phyloP scores from a whole-genome alignment of 92 coral and sea anemone genomes.

The Epizoanthus scotinus region DNA sequence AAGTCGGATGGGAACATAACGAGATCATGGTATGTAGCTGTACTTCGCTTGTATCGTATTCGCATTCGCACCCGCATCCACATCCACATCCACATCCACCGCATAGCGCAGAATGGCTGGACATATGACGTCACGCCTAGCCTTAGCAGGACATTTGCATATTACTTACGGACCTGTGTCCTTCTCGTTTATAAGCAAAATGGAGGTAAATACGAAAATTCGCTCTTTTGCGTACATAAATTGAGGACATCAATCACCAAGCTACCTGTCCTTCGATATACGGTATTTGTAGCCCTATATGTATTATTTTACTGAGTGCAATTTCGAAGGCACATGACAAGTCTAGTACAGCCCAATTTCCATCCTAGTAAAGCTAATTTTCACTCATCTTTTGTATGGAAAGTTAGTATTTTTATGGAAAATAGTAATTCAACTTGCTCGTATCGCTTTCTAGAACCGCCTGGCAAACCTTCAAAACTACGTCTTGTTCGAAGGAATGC shows the following conservation, averaged over 20 bases:
- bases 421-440: not conserved
- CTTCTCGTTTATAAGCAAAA: conserved; percentile 5
- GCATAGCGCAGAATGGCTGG: too few relatives aligned
- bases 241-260: not conserved
- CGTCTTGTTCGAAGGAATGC: not conserved
- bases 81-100: too few relatives aligned
- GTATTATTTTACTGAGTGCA: not conserved
- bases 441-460: not conserved
- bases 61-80: too few relatives aligned
- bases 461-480: not conserved
- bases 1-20: too few relatives aligned
- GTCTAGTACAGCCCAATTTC: conserved; percentile 10
- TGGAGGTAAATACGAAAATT: conserved; percentile 5
- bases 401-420: not conserved
- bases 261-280: conserved; percentile 4
- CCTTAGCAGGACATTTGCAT: conserved; percentile 17
- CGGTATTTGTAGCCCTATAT: not conserved
- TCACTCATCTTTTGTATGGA: conserved; percentile 1
- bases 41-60: too few relatives aligned
- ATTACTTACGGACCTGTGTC: conserved; percentile 8
- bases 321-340: conserved; percentile 4
- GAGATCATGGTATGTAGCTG: too few relatives aligned
- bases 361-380: not conserved
- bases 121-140: not conserved
- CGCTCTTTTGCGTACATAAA: conserved; percentile 8